Conservation (phyloP, 2,113 vertebrate genomes). For the Polypterus bichir region DNA sequence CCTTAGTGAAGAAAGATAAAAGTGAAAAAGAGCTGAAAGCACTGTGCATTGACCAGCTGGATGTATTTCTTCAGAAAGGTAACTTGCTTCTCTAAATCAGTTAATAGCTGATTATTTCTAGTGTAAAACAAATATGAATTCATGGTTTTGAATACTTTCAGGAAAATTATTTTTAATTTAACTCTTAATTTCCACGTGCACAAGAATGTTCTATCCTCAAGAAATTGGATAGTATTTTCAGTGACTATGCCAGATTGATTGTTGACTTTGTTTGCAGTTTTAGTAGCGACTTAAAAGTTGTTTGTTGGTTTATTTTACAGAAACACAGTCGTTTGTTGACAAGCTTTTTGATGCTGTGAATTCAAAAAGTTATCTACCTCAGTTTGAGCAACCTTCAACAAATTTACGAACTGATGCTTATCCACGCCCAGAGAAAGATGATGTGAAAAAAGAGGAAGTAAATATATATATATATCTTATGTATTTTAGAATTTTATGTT, state of each 20-base stretch:
- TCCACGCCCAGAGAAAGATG: constrained; percentile 77
- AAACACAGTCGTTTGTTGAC: constrained; percentile 93
- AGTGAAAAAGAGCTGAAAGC: constrained; percentile 90
- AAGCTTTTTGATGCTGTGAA: constrained; percentile 93
- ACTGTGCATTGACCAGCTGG: constrained; percentile 92
- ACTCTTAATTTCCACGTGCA: accelerated
- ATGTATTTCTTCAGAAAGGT: constrained; percentile 98
- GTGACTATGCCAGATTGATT: no score
- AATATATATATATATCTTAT: not conserved
- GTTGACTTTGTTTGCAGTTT: not conserved
- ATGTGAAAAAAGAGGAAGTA: constrained; percentile 80
- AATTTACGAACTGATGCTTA: constrained; percentile 63
- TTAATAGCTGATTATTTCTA: not conserved
- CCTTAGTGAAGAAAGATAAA: constrained; percentile 97
- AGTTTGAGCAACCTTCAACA: constrained; percentile 56
- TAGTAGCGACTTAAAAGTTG: not conserved
- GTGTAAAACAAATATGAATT: no score
- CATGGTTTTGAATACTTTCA: constrained; percentile 5
- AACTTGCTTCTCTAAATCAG: constrained; percentile 16
- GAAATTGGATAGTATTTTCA: no score
- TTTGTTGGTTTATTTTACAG: constrained; percentile 39
- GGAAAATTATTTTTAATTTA: not conserved
- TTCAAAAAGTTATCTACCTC: constrained; percentile 90
- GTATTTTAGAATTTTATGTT: not conserved
- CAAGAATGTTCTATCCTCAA: no score